phyloP scores from a whole-genome alignment of 2,888 invertebrate genomes.

The Neoscelio sp. region DNA sequence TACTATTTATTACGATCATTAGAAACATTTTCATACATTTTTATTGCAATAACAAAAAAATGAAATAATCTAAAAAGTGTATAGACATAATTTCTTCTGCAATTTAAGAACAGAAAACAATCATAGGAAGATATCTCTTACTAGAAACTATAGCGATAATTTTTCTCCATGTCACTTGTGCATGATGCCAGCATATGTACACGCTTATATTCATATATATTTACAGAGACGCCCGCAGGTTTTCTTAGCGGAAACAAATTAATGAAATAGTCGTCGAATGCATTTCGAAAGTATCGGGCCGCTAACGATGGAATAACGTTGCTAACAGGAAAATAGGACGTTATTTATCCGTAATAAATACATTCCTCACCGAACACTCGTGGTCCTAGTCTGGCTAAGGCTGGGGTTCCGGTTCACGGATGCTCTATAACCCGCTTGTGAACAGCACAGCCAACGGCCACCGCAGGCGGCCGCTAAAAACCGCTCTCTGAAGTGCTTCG shows the following conservation, averaged over 20 bases:
- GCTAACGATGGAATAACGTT: conserved; percentile 24
- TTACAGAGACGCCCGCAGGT: conserved; percentile 29
- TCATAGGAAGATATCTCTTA: too few species aligned
- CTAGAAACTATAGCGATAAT: background rate
- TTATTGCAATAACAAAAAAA: too few species aligned
- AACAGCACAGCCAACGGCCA: conserved; percentile 79
- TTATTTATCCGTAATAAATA: conserved; percentile 50
- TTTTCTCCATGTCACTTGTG: conserved; percentile 17
- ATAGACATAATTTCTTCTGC: too few species aligned
- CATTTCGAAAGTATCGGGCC: conserved; percentile 21
- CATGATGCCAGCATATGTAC: conserved; percentile 24
- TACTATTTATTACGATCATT: too few species aligned
- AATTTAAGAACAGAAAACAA: too few species aligned
- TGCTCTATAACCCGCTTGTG: conserved; percentile 73
- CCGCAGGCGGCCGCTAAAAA: conserved; percentile 84
- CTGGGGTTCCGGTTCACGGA: conserved; percentile 80
- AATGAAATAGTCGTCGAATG: conserved; percentile 43
- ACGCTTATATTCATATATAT: background rate
- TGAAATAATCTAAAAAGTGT: too few species aligned
- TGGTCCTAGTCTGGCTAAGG: conserved; percentile 82
- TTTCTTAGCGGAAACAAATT: conserved; percentile 25
- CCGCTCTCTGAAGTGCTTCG: conserved; percentile 87
- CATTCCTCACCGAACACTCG: conserved; percentile 79
- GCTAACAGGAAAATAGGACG: conserved; percentile 36
- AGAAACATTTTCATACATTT: too few species aligned